Evolutionary conservation across 2,888 invertebrate species (phyloP).

Genomic region (Epirrita christyi): DNA sequence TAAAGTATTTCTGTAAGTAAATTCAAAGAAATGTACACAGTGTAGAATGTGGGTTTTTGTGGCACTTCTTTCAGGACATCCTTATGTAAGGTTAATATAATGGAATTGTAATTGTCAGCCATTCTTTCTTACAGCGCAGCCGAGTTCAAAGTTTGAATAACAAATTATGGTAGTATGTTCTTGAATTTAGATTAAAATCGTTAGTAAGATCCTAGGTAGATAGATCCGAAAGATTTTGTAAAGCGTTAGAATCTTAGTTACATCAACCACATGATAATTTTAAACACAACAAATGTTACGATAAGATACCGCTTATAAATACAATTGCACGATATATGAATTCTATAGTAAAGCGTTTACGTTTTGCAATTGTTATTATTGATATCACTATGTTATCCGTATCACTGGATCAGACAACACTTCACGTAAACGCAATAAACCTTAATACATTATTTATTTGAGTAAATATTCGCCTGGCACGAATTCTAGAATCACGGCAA

Average conservation of each 20-base stretch:
- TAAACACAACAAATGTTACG: slow-evolving; percentile 43
- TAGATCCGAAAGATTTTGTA: not conserved
- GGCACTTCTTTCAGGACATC: not conserved
- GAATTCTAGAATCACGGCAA: slow-evolving; percentile 42
- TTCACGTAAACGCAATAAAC: slow-evolving; percentile 31
- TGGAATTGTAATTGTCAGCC: not conserved
- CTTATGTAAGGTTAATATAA: slow-evolving; percentile 2
- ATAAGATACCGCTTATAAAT: slow-evolving; percentile 51
- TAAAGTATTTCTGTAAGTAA: not conserved
- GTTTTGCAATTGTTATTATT: slow-evolving; percentile 48
- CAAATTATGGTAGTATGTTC: no score
- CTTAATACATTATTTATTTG: slow-evolving; percentile 23
- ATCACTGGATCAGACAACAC: slow-evolving; percentile 5
- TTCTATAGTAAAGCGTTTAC: slow-evolving; percentile 44
- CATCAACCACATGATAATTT: slow-evolving; percentile 37
- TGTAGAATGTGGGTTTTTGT: not conserved
- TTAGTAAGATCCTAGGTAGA: not conserved
- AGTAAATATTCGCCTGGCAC: slow-evolving; percentile 38
- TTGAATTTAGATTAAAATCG: not conserved
- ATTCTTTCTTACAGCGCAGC: not conserved
- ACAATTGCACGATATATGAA: slow-evolving; percentile 39
- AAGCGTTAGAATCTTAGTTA: not conserved
- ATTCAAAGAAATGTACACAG: not conserved
- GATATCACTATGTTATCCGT: slow-evolving; percentile 46
- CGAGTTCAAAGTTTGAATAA: no score